phyloP scores from a whole-genome alignment of 1,140 invertebrate species.

The Conopomorpha cramerella region DNA sequence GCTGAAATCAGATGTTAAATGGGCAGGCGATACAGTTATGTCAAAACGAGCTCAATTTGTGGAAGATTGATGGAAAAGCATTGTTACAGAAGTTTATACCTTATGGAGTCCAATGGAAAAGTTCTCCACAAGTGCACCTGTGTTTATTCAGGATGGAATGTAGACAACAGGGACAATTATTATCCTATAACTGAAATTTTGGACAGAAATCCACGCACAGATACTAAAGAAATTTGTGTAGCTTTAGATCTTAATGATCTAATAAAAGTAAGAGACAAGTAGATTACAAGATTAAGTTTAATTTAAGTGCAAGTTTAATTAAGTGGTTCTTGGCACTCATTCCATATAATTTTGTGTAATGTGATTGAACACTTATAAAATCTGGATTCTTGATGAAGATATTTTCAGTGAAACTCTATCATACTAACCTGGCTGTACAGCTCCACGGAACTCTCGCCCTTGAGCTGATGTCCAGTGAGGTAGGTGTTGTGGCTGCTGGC shows the following conservation, averaged over 20 bases:
- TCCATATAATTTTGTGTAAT: conserved; percentile 52
- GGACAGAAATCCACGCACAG: conserved; percentile 54
- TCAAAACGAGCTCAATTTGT: conserved; percentile 67
- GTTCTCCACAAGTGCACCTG: conserved; percentile 76
- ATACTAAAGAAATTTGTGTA: conserved; percentile 58
- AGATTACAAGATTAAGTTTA: conserved; percentile 15
- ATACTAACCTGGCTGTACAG: conserved; percentile 96
- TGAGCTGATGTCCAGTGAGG: conserved; percentile 94
- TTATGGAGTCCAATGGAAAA: conserved; percentile 70
- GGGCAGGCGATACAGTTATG: conserved; percentile 57
- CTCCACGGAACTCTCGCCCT: conserved; percentile 92
- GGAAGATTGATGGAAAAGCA: conserved; percentile 82
- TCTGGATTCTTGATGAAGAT: too few species aligned
- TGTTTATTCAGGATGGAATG: conserved; percentile 73
- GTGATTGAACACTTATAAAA: too few species aligned
- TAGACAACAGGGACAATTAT: conserved; percentile 69
- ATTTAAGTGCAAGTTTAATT: conserved; percentile 32
- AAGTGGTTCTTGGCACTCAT: conserved; percentile 50
- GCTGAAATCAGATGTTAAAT: conserved; percentile 67
- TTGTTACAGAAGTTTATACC: conserved; percentile 78
- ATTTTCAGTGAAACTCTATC: too few species aligned
- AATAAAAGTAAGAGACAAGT: conserved; percentile 60
- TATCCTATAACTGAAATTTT: conserved; percentile 60
- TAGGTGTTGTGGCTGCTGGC: conserved; percentile 97
- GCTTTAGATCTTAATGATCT: conserved; percentile 58